Conservation (phyloP, 2,888 invertebrate genomes). For the Hirtodrosophila histrioides region DNA sequence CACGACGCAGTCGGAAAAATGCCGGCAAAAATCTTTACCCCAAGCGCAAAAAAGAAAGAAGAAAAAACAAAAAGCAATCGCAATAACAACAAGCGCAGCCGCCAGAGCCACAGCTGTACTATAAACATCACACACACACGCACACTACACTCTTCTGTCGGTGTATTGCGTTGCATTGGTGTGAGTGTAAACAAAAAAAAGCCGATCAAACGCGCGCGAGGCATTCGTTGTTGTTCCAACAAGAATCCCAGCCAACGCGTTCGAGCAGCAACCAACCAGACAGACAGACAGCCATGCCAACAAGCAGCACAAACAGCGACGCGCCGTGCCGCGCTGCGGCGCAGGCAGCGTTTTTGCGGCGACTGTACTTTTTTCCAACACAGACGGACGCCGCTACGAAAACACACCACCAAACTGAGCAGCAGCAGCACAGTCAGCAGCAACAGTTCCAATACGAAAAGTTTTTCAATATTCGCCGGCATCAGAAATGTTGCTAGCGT, state of each 20-base stretch:
- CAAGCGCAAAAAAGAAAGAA: conserved; percentile 15
- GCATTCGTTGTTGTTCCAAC: conserved; percentile 61
- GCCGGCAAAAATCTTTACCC: conserved; percentile 65
- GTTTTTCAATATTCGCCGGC: conserved; percentile 80
- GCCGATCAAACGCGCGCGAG: conserved; percentile 67
- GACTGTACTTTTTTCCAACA: conserved; percentile 84
- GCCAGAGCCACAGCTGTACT: conserved; percentile 56
- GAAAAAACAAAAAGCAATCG: conserved; percentile 12
- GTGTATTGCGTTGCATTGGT: conserved; percentile 33
- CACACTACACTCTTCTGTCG: conserved; percentile 5
- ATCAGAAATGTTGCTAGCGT: conserved; percentile 75
- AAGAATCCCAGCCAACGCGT: conserved; percentile 75
- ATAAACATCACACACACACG: conserved; percentile 13
- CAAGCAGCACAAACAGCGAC: conserved; percentile 21
- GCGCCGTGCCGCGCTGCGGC: conserved; percentile 22
- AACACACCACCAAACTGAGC: conserved; percentile 61
- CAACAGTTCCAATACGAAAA: conserved; percentile 80
- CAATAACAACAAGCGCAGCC: conserved; percentile 41
- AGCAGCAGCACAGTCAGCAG: conserved; percentile 50
- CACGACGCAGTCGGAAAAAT: conserved; percentile 58
- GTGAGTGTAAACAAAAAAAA: conserved; percentile 77
- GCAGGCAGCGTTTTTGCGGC: conserved; percentile 79
- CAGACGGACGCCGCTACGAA: conserved; percentile 45
- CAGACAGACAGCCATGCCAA: conserved; percentile 31
- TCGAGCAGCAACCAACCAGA: conserved; percentile 49